Base-by-base conservation (phyloP, 1,140 invertebrate species). In the Aphaenogaster ashmeadi region DNA sequence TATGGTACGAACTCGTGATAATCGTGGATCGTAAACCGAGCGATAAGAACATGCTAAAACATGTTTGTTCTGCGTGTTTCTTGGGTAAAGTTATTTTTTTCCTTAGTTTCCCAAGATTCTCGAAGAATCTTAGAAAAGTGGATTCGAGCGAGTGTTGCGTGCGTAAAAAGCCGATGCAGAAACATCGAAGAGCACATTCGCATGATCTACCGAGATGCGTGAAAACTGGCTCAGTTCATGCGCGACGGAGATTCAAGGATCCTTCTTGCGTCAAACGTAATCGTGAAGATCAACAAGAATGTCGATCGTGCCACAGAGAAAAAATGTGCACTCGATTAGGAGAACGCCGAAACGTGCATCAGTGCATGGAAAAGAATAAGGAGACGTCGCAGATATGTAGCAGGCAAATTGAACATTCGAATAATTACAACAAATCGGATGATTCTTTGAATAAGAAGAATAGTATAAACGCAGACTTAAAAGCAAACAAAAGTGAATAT, bases 1-100 rank as follows among this genome's bases (percentile, higher is more conserved):
- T 86, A 54, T 92, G 91, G 92, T 93, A 88, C 71, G 80, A 66
- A 36, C 7, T 21, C 4, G 18, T 83, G 18, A 83, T 38, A 67
- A 13, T 44, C 4, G 27, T 33, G 18, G 36, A 1, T 69, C 5
- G 5, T n/a, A 52, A 67, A 54, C 44, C 9, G 15, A 62, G 8
- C 50, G 6, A 21, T 33, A 33, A 18, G 2, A 54, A n/a, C 54
- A 21, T 18, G 62, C n/a, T 33, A 11, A 41, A 56, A 13, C n/a
- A 52, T n/a, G 21, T 50, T 27, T 15, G 27, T 71, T 58, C 5
- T 8, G 9, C 3, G 15, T 33, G 3, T 3, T 69, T 54, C 33
- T 80, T 56, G 1, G 11, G 2, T 47, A 52, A 50, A 21, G 52
- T 66, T 77, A 50, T 21, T 27, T 69, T 18, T 56, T 41, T 7